phyloP scores from a whole-genome alignment of 2,113 vertebrate species.

The Labeo rohita region DNA sequence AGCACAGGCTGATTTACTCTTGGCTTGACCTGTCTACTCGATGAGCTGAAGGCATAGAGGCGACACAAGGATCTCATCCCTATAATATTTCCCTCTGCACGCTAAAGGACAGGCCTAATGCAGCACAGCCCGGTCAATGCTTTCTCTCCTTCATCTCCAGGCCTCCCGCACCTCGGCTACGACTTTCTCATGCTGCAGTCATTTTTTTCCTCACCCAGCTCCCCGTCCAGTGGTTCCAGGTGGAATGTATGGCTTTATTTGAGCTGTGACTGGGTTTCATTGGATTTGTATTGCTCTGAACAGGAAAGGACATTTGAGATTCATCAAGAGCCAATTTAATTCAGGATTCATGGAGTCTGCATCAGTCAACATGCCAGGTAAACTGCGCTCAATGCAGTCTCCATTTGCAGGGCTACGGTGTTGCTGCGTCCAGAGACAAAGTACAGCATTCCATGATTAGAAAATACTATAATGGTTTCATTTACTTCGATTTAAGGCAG shows the following conservation, averaged over 20 bases:
- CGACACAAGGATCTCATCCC: conserved; percentile 69
- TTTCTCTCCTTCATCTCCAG: conserved; percentile 65
- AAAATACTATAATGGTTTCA: conserved; percentile 64
- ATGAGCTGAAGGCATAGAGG: conserved; percentile 72
- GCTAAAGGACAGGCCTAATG: conserved; percentile 74
- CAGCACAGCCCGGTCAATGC: conserved; percentile 62
- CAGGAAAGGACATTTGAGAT: conserved; percentile 74
- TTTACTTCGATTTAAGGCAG: conserved; percentile 42
- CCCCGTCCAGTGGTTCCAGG: conserved; percentile 64
- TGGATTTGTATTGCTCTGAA: conserved; percentile 79
- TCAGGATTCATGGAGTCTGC: conserved; percentile 76
- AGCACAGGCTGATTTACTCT: conserved; percentile 76
- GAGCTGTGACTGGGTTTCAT: conserved; percentile 71
- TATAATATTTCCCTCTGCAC: conserved; percentile 74
- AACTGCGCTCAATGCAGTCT: conserved; percentile 65
- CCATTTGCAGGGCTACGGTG: conserved; percentile 67
- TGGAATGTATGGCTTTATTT: conserved; percentile 80
- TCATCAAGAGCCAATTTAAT: conserved; percentile 81
- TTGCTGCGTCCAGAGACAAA: conserved; percentile 57
- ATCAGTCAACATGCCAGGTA: conserved; percentile 73
- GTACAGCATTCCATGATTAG: conserved; percentile 69
- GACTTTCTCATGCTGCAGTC: conserved; percentile 70
- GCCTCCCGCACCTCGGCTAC: conserved; percentile 52
- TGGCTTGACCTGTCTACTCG: conserved; percentile 70
- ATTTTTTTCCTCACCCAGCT: conserved; percentile 74